phyloP scores from a whole-genome alignment of 2,888 invertebrate genomes.

The Drosophila cracens region DNA sequence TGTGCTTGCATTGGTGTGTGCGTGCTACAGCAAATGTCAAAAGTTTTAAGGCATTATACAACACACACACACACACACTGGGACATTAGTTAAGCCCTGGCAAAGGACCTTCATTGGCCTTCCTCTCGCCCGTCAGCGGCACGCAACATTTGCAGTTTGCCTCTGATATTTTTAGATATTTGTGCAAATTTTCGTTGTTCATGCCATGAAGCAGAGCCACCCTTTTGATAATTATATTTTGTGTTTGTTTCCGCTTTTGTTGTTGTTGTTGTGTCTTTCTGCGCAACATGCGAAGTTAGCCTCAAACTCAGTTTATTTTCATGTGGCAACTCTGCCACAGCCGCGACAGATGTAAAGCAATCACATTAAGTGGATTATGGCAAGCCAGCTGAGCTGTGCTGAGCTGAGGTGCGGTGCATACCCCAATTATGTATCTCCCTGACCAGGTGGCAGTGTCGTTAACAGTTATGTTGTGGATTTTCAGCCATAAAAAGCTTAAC shows the following conservation, averaged over 20 bases:
- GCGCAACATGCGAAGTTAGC: neutral
- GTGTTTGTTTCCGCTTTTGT: slow-evolving; percentile 1
- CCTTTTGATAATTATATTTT: slow-evolving; percentile 42
- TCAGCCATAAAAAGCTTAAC: slow-evolving; percentile 42
- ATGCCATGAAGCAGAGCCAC: slow-evolving; percentile 5
- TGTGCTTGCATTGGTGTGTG: slow-evolving; percentile 18
- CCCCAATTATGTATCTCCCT: slow-evolving; percentile 44
- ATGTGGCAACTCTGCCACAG: slow-evolving; percentile 21
- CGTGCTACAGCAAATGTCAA: slow-evolving; percentile 54
- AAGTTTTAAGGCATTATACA: slow-evolving; percentile 39
- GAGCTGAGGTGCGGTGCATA: slow-evolving; percentile 1
- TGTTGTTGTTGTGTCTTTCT: neutral
- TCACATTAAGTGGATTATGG: slow-evolving; percentile 64
- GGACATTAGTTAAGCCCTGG: slow-evolving; percentile 28
- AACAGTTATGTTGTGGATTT: slow-evolving; percentile 38
- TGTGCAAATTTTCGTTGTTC: slow-evolving; percentile 43
- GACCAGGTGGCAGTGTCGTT: slow-evolving; percentile 39
- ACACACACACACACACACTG: slow-evolving; percentile 17
- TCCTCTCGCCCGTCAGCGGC: slow-evolving; percentile 38
- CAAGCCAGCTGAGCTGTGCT: neutral
- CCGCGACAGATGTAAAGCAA: slow-evolving; percentile 49
- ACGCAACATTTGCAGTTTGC: slow-evolving; percentile 50
- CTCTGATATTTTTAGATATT: slow-evolving; percentile 54
- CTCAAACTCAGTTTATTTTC: slow-evolving; percentile 29
- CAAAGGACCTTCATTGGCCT: slow-evolving; percentile 32